These are phyloP conservation scores for Arenaria interpres DNA, from an alignment of 2,113 vertebrate species.

Conservation along the genomic window DNA sequence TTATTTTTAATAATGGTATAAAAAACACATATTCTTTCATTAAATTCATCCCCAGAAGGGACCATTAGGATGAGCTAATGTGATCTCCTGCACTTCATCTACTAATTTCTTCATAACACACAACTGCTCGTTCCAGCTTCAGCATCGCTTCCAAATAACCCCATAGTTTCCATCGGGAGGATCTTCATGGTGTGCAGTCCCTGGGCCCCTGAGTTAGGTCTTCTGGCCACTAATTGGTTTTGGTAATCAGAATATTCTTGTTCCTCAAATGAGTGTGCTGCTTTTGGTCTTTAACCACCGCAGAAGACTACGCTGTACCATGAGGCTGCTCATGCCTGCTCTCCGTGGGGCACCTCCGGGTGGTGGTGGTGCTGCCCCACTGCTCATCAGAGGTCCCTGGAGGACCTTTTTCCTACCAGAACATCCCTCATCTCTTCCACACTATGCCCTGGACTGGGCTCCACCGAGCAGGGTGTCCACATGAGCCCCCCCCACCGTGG, in stretches of 20 bases:
- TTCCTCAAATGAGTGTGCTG: not conserved
- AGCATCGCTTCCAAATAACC: not conserved
- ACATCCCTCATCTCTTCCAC: not conserved
- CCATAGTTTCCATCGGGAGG: not conserved
- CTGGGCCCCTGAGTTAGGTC: accelerated
- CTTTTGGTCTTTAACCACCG: not conserved
- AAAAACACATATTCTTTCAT: not conserved
- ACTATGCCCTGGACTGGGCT: accelerated
- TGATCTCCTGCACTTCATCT: not conserved
- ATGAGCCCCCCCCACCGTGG: accelerated
- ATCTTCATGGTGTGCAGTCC: not conserved
- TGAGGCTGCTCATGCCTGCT: too few relatives aligned
- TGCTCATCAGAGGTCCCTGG: too few relatives aligned
- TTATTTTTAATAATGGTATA: constrained; percentile 2
- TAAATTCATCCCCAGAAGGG: not conserved
- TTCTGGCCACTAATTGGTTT: not conserved
- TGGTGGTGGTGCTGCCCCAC: too few relatives aligned
- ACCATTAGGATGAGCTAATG: not conserved
- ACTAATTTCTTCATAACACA: not conserved
- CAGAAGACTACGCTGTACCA: accelerated
- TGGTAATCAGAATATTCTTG: not conserved
- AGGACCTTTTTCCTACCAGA: not conserved
- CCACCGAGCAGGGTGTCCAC: accelerated
- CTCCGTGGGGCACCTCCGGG: too few relatives aligned
- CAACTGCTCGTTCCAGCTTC: not conserved